Evolutionary conservation across 2,113 vertebrate species (phyloP), one percentile per base, ranked within the genome.

Genomic region (Cheilinus undulatus): DNA sequence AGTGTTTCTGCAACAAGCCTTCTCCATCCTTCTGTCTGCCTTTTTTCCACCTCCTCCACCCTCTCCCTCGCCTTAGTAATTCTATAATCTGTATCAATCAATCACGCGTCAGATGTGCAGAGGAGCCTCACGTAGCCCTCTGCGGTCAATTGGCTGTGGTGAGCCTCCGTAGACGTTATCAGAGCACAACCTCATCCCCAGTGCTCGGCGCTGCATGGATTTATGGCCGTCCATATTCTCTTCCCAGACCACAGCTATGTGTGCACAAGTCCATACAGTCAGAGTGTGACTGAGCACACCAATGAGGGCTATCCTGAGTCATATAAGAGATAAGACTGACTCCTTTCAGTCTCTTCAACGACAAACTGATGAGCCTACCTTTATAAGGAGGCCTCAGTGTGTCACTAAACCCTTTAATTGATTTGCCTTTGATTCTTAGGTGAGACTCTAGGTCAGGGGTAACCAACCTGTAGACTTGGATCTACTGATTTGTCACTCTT

Each of bases 11-110:
- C 50, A 73, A 26, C 63, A 24, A 63, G 13, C 76, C 24, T 34
- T 34, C 19, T 51, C 11, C 50, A 13, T 54, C 22, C 12, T 13
- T 43, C 20, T 43, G 12, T 36, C 34, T 52, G 10, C 49, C 56
- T 57, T 3, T 38, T 2, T 43, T 34, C 13, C n/a, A 40, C 51
- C 7, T 4, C 6, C 12, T 22, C 5, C 22, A 46, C 17, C 46
- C n/a, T 24, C 20, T 52, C 9, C n/a, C 15, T 56, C 20, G 20
- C 38, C 57, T 70, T 26, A 40, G 40, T 61, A 52, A 61, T 66
- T 36, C 54, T 71, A 9, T 82, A 76, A 84, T 85, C 69, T 17
- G 20, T 67, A 79, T 85, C 64, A 83, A 75, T 87, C 77, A 83
- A 23, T 50, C 23, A 17, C 45, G 26, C 61, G 69, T 78, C 68